These are phyloP conservation scores for Triplophysa rosa DNA, from an alignment of 2,113 vertebrate species.

Conservation along the genomic window DNA sequence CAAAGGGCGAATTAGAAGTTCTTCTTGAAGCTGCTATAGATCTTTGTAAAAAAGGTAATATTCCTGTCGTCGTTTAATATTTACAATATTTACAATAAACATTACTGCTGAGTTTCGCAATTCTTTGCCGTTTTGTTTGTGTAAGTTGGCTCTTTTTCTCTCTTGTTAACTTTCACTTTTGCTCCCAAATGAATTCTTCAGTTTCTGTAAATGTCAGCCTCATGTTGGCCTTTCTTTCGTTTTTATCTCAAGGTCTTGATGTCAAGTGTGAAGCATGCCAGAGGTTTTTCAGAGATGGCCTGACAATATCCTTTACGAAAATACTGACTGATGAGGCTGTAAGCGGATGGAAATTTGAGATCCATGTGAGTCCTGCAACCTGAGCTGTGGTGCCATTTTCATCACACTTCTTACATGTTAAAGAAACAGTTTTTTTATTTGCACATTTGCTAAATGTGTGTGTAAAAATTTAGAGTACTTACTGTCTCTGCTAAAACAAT, in stretches of 20 bases:
- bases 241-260: slow-evolving; percentile 85
- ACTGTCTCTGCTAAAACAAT: no score
- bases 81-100: no score
- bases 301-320: slow-evolving; percentile 99
- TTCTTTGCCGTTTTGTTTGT: not conserved
- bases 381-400: not conserved
- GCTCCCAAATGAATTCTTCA: slow-evolving; percentile 9
- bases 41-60: slow-evolving; percentile 98
- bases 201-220: slow-evolving; percentile 27
- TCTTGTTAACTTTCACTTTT: slow-evolving; percentile 13
- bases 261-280: slow-evolving; percentile 99
- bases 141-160: not conserved
- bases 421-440: not conserved
- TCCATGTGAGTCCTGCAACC: slow-evolving; percentile 87
- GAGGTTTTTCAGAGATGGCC: slow-evolving; percentile 97
- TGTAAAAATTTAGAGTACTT: no score
- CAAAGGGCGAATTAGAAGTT: slow-evolving; percentile 99
- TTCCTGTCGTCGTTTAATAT: not conserved
- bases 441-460: no score
- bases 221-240: slow-evolving; percentile 19
- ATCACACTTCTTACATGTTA: not conserved
- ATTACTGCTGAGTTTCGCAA: not conserved
- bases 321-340: slow-evolving; percentile 99
- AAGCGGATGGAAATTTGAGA: slow-evolving; percentile 99
- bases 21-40: slow-evolving; percentile 99